Evolutionary conservation across 2,113 vertebrate genomes (phyloP).

Genomic region (Calypte anna): DNA sequence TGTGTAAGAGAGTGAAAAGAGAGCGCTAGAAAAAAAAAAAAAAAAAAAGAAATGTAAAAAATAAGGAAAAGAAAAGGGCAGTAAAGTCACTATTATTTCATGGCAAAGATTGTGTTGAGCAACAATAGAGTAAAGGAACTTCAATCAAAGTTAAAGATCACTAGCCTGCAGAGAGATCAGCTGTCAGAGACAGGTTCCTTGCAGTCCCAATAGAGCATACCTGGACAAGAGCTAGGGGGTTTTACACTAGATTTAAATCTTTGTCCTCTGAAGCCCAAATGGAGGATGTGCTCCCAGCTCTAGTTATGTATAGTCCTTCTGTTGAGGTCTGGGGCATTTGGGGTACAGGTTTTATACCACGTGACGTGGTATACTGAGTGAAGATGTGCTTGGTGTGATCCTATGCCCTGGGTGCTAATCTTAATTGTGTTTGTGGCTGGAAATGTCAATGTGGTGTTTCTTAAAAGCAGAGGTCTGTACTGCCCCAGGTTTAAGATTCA

Average conservation of each 20-base stretch:
- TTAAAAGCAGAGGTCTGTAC: neutral
- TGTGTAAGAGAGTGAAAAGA: neutral
- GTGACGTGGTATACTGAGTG: too few species aligned
- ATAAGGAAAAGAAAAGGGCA: neutral
- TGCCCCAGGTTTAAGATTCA: neutral
- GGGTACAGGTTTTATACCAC: neutral
- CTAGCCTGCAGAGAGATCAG: neutral
- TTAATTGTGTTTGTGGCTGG: neutral
- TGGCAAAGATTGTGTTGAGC: neutral
- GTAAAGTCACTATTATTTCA: neutral
- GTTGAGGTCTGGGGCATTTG: accelerated
- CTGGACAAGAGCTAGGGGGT: neutral
- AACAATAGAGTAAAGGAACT: neutral
- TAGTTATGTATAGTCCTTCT: neutral
- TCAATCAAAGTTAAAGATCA: neutral
- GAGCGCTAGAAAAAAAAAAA: neutral
- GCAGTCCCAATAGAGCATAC: neutral
- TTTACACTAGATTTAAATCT: neutral
- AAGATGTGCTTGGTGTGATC: neutral
- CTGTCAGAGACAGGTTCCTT: neutral
- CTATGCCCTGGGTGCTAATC: neutral
- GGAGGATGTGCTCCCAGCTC: neutral
- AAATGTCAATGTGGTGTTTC: neutral
- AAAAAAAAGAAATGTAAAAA: neutral
- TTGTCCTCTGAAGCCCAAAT: neutral